Percentiles rank a stretch among this genome's conserved stretches.
Conservation (phyloP, 2,113 vertebrate species). For the Gasterosteus nipponicus region DNA sequence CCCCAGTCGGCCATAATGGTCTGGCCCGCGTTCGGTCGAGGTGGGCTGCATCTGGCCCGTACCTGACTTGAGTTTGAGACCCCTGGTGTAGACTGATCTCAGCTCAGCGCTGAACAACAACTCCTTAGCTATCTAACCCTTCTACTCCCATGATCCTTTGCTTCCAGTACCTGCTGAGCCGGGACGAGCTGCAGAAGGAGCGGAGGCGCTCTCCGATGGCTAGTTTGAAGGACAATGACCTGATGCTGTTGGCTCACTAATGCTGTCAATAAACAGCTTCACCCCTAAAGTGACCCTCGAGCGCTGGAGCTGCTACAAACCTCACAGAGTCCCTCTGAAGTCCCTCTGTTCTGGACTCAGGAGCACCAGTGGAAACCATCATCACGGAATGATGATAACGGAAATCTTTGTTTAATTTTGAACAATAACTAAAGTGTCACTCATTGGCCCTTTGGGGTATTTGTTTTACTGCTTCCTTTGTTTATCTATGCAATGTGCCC, state of each 20-base stretch:
- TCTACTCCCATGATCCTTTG: constrained; percentile 64
- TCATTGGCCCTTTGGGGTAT: not conserved
- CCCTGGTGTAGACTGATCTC: constrained; percentile 25
- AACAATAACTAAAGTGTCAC: constrained; percentile 7
- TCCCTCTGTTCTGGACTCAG: not conserved
- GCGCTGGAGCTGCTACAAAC: constrained; percentile 1
- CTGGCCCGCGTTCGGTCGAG: too few relatives aligned
- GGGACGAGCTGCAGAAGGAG: constrained; percentile 86
- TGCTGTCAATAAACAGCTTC: constrained; percentile 21
- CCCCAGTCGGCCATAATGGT: too few relatives aligned
- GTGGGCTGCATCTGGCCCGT: too few relatives aligned
- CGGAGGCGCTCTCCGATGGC: constrained; percentile 78
- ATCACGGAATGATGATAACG: not conserved
- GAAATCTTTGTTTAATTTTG: not conserved
- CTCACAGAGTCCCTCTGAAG: constrained; percentile 13
- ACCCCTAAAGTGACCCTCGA: constrained; percentile 12
- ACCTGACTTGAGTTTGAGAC: too few relatives aligned
- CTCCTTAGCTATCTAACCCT: constrained; percentile 56
- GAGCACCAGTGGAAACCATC: not conserved
- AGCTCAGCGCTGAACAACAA: constrained; percentile 17
- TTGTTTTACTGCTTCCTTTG: not conserved
- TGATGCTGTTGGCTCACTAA: constrained; percentile 60
- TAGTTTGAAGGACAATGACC: constrained; percentile 72
- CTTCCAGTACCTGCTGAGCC: constrained; percentile 89
- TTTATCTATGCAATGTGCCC: constrained; percentile 36